Base-by-base conservation (phyloP, 2,113 vertebrate species). In the Peucedramus taeniatus region DNA sequence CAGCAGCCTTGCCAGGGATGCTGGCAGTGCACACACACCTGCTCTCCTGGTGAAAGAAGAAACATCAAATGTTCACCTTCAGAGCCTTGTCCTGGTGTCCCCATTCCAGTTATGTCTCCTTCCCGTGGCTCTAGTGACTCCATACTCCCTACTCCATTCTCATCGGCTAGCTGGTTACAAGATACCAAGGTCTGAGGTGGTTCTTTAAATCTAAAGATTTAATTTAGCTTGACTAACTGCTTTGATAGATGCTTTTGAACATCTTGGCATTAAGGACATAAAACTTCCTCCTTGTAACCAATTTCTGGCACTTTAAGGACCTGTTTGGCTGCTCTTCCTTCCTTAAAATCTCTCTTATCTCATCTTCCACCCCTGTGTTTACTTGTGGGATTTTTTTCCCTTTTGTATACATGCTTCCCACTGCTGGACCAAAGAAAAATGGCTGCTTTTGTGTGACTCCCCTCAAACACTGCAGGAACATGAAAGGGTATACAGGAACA, bases 261-360 rank as follows among this genome's bases (percentile, higher is more conserved):
- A 23, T 69, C 37, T 77, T 81, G 37, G 6, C 31, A 15, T 30
- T 31, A 56, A 65, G 44, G 5, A 30, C 3, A 7, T 54, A 71
- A 57, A 5, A 0, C 1, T 4, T 1, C 0, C 3, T 9, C 15
- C 24, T 31, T 49, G 18, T 35, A 60, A 40, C 13, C 6, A 37
- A 3, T 59, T 68, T 90, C 23, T 85, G 16, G 6, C 28, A 56
- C 5, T 64, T 81, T 14, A 61, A 61, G 17, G 54, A 49, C 18
- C 70, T 63, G 17, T 59, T 92, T 78, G 28, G 8, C 19, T 82
- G 28, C 63, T 30, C 18, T 30, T 81, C 7, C 30, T 18, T 83
- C 35, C 57, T 54, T 71, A 71, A 66, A 63, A 71, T 21, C 23
- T 39, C 45, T 65, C 2, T 1, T 18, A 39, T 77, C 35, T 91